These are phyloP conservation scores for Bombus sylvicola DNA, from an alignment of 1,140 invertebrate species.

Conservation along the genomic window DNA sequence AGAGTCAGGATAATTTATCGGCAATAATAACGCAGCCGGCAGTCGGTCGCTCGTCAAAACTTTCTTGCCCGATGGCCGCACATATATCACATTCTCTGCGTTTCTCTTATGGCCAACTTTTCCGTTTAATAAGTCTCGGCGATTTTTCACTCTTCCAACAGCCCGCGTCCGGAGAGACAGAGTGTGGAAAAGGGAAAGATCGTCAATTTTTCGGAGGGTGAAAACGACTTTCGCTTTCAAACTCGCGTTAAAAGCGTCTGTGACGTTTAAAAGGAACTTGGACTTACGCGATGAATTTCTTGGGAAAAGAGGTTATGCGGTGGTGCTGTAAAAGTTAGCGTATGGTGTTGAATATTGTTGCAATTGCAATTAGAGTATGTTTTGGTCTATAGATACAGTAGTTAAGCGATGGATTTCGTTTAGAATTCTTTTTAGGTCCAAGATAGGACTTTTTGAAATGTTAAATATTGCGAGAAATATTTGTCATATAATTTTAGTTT, in stretches of 20 bases:
- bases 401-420: neutral
- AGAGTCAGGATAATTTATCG: constrained; percentile 62
- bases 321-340: neutral
- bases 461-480: too few species aligned
- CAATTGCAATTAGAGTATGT: too few species aligned
- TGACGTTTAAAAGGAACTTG: constrained; percentile 29
- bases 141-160: constrained; percentile 76
- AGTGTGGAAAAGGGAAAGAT: neutral
- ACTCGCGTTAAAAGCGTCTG: constrained; percentile 61
- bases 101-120: constrained; percentile 69
- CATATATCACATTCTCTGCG: constrained; percentile 60
- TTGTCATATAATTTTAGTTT: too few species aligned
- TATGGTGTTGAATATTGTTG: neutral
- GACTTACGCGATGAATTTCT: neutral
- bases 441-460: neutral
- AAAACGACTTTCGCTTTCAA: constrained; percentile 59
- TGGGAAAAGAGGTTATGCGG: neutral
- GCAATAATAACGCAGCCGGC: constrained; percentile 66
- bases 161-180: constrained; percentile 2
- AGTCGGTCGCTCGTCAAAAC: constrained; percentile 67
- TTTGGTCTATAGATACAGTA: too few species aligned
- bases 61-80: constrained; percentile 66
- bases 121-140: constrained; percentile 79
- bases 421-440: neutral
- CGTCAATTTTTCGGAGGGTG: constrained; percentile 50